Evolutionary conservation across 2,113 vertebrate genomes (phyloP), one percentile per base, ranked within the genome.

Genomic region (Geothlypis trichas): DNA sequence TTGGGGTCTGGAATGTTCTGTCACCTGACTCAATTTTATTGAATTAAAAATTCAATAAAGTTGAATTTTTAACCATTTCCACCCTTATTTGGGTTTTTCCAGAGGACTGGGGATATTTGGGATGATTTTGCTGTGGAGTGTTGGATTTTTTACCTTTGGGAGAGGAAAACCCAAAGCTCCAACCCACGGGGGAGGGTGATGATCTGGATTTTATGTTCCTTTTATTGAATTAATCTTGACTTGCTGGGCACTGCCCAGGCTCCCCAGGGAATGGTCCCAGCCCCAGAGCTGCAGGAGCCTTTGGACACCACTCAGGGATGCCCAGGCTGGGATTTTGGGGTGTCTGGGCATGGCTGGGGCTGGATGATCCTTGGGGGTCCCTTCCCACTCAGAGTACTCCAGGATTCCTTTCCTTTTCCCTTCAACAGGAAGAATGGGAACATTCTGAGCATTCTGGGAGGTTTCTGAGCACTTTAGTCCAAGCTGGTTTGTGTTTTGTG

Each of bases 1-100:
- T 31, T 68, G 58, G 20, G 30, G 59, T 76, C 69, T 67, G 93
- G 80, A 78, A 72, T 16, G 61, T 68, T 95, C 77, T 93, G 54
- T 30, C 76, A 35, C 52, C 55, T 24, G 68, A 7, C 27, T 49
- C 47, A 49, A 49, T 49, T 49, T 49, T 49, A 26, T 49, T 49
- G 47, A 49, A 49, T 49, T 49, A 49, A 24, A 49, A 49, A 26
- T 49, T 49, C 47, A 24, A 26, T 26, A 49, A 49, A 61, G 55
- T 14, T 57, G 55, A 33, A 9, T 57, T 57, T 33, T 57, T 57
- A 57, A 57, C 55, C 55, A 57, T 57, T 57, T 57, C 20, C 3
- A 4, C 55, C 55, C 55, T 57, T 20, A 57, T 57, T 22, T 57
- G 55, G 55, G 31, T 13, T 33, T 57, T 57, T n/a, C 8, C 55